Conservation (phyloP, 1,140 invertebrate species). For the Ostrea edulis region DNA sequence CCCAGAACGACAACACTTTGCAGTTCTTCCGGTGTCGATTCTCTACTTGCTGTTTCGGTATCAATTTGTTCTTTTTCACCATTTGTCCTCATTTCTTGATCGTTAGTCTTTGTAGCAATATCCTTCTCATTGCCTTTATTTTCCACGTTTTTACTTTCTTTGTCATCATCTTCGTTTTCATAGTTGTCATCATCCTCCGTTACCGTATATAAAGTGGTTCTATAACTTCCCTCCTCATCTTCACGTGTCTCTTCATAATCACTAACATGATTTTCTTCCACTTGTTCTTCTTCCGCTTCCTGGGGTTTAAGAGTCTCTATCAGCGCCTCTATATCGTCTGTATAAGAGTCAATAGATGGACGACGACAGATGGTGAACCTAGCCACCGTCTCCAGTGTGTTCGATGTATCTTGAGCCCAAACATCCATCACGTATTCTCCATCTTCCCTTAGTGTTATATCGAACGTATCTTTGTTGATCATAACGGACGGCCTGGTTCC, state of each 20-base stretch:
- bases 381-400: constrained; percentile 27
- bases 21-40: neutral
- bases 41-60: neutral
- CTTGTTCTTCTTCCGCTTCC: constrained; percentile 27
- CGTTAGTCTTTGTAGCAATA: neutral
- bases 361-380: constrained; percentile 48
- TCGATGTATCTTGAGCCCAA: constrained; percentile 41
- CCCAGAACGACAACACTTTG: neutral
- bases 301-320: constrained; percentile 51
- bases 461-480: constrained; percentile 15
- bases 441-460: constrained; percentile 46
- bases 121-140: constrained; percentile 28
- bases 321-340: constrained; percentile 55
- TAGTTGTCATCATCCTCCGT: neutral
- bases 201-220: neutral
- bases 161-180: constrained; percentile 25
- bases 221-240: neutral
- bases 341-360: constrained; percentile 46
- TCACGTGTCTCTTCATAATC: neutral
- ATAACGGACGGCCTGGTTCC: constrained; percentile 7
- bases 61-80: neutral
- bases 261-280: constrained; percentile 40
- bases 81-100: neutral
- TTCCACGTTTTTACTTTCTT: constrained; percentile 37
- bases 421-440: constrained; percentile 53